Percentiles rank a stretch among this genome's conserved stretches.
phyloP scores from a whole-genome alignment of 2,113 vertebrate genomes.

The Corythoichthys haematopterus region DNA sequence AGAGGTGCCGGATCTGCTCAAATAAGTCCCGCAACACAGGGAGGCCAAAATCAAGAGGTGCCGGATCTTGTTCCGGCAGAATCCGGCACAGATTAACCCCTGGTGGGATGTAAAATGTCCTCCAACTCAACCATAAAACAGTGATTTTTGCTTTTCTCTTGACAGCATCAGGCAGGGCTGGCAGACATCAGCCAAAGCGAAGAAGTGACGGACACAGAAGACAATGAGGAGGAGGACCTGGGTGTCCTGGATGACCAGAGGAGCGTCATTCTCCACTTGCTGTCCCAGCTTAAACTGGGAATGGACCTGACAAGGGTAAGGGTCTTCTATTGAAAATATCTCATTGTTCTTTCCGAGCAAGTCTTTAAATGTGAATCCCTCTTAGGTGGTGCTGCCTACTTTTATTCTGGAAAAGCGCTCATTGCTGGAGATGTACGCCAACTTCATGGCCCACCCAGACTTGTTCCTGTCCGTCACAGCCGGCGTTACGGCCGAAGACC shows the following conservation, averaged over 20 bases:
- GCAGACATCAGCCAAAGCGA: constrained; percentile 81
- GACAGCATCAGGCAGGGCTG: constrained; percentile 53
- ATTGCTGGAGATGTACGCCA: constrained; percentile 95
- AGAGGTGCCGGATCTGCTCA: no score
- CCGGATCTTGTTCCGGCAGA: no score
- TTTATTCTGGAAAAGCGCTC: constrained; percentile 96
- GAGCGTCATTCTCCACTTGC: constrained; percentile 89
- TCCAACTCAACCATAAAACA: background rate
- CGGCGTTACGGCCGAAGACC: constrained; percentile 82
- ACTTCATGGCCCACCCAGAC: constrained; percentile 96
- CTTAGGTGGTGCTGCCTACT: constrained; percentile 89
- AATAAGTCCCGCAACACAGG: no score
- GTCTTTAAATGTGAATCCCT: background rate
- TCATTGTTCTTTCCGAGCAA: background rate
- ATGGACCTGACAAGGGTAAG: constrained; percentile 93
- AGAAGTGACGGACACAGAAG: constrained; percentile 87
- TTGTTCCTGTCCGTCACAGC: constrained; percentile 86
- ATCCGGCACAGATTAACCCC: no score
- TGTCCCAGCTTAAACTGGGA: constrained; percentile 93
- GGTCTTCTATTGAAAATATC: background rate
- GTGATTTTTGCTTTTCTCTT: background rate
- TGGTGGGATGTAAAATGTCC: no score
- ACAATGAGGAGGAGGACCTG: constrained; percentile 85
- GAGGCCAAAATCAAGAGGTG: no score
- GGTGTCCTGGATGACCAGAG: constrained; percentile 90